Evolutionary conservation across 2,888 invertebrate genomes (phyloP), one percentile per base, ranked within the genome.

Genomic region (Dynastes hyllus): DNA sequence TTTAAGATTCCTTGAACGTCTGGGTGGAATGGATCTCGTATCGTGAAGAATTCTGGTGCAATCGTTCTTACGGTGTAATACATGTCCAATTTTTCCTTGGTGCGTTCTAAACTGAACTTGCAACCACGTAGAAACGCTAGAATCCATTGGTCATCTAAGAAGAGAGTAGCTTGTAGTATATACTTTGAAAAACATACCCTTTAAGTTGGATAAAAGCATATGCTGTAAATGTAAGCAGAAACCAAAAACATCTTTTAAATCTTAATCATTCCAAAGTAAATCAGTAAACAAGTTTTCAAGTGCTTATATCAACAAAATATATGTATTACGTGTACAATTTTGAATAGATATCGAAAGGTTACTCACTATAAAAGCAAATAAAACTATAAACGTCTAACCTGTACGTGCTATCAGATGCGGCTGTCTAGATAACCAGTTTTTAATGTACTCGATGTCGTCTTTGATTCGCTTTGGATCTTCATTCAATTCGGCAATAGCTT

Each of bases 41-140:
- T 84, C 2, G 77, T 79, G 80, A 87, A 91, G 79, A 92, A 84
- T 81, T 93, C 92, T 0, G 93, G 92, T 4, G 91, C 88, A 37
- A 90, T 87, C 1, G 90, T 87, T 40, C 90, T 89, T 76, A 92
- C 79, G 0, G 93, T 90, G 84, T 92, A 92, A 83, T 89, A 93
- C 76, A 90, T 87, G 83, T 93, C 93, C 8, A 93, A 79, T 85
- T 93, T 93, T 82, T 92, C 90, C 84, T 93, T 93, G 2, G 92
- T 89, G 61, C 91, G 88, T 84, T 93, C 92, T 84, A 93, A 85
- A 81, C 93, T 93, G 85, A 90, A 93, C 86, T 93, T 93, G 84
- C 92, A 92, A 45, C 93, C 93, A 2, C 94, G 90, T 22, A 94
- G 87, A 86, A 93, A 94, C 1, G 91, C 87, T 3, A 92, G 84